A percentile compares a stretch with the other conserved stretches of the same genome.
These are phyloP conservation scores for Morelia viridis DNA, from an alignment of 2,797 vertebrate species.

Conservation along the genomic window DNA sequence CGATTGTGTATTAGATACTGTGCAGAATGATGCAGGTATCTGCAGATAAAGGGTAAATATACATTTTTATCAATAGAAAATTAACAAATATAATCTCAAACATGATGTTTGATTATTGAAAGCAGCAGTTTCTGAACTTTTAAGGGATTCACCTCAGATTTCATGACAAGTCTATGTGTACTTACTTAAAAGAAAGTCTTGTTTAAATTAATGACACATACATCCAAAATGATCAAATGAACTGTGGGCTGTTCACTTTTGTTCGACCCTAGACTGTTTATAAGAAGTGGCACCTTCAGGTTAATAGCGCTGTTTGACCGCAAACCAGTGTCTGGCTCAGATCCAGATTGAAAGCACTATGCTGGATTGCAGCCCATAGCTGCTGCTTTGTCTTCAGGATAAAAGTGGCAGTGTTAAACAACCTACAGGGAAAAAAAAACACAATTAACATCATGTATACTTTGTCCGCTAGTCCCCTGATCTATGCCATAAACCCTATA, in stretches of 20 bases:
- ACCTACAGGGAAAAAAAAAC: not conserved
- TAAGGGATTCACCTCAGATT: not conserved
- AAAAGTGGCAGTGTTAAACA: not conserved
- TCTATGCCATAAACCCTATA: not conserved
- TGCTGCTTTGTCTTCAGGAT: not conserved
- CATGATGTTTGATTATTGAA: conserved; percentile 7
- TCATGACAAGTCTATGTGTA: conserved; percentile 4
- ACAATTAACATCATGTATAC: not conserved
- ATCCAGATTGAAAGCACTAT: not conserved
- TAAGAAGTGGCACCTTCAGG: not conserved
- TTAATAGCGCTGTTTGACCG: not conserved
- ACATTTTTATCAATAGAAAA: not conserved
- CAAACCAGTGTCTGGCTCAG: not conserved
- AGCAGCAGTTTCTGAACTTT: not conserved
- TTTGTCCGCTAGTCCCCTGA: not conserved
- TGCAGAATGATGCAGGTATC: not conserved
- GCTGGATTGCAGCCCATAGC: not conserved
- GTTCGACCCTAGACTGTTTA: not conserved
- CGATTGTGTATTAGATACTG: not conserved
- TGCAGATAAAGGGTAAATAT: not conserved
- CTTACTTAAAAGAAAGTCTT: not conserved
- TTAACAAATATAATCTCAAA: conserved; percentile 31
- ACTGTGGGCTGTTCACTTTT: not conserved
- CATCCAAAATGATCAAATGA: not conserved
- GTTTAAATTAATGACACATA: not conserved